Base-by-base conservation (phyloP, 1,140 invertebrate species). In the Euwallacea fornicatus region DNA sequence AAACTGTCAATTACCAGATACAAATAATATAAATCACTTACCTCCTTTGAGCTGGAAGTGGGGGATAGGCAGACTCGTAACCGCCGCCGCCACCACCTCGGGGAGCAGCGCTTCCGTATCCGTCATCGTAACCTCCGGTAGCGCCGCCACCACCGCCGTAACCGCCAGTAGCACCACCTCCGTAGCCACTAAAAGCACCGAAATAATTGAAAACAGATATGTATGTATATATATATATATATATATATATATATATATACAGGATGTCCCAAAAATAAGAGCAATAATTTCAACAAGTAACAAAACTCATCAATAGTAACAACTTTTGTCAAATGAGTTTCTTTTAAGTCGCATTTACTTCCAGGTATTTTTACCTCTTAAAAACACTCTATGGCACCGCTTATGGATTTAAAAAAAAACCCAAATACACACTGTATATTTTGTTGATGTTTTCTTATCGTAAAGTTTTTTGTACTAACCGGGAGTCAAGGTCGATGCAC, bases 21-120 rank as follows among this genome's bases (percentile, higher is more conserved):
- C 9, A 11, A 50, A 50, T 3, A 3, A 56, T 9, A 56, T 55
- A 56, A 42, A 42, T 54, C 44, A 76, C 78, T 81, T 76, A 81
- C 79, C 79, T 77, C 74, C 80, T 73, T 72, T 80, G 79, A 62
- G 77, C 78, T 50, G 79, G 79, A 43, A 81, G 59, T 50, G 80
- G 79, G 11, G 80, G 79, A 73, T 81, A 81, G 13, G 78, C 76
- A 11, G 76, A 71, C 55, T 81, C 80, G 61, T 78, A 76, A 15
- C 75, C 73, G 59, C 75, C 69, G 10, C 75, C 59, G 7, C 62
- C 70, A 43, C 66, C 66, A 7, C 69, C 64, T 15, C 46, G 56
- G 10, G 41, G 13, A 47, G n/a, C 69, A n/a, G 66, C 67, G 33
- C 56, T 61, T 50, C 68, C 80, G 66, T 78, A 76, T 13, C 75